These are phyloP conservation scores for Graphium colonna DNA, from an alignment of 2,888 invertebrate genomes.

Conservation along the genomic window DNA sequence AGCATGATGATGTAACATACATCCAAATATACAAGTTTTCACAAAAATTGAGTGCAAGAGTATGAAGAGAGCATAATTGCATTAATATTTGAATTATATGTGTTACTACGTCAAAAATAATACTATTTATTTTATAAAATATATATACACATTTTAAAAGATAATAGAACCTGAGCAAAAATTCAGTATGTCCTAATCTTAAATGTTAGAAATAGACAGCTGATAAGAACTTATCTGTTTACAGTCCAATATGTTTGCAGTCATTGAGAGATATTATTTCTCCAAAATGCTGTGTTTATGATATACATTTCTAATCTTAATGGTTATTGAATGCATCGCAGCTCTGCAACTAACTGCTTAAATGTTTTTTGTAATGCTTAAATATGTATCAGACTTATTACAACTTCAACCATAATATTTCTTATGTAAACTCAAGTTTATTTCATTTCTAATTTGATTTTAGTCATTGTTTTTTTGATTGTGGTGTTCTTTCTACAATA, in stretches of 20 bases:
- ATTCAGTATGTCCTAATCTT: conserved; percentile 21
- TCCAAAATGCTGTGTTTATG: conserved; percentile 19
- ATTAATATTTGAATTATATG: too few relatives aligned
- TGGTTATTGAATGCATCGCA: neutral
- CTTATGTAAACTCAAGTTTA: too few relatives aligned
- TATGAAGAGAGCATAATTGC: too few relatives aligned
- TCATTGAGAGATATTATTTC: conserved; percentile 22
- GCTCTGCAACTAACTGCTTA: neutral
- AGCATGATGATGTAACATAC: too few relatives aligned
- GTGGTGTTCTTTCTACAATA: neutral
- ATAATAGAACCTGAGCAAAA: neutral
- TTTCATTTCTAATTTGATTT: too few relatives aligned
- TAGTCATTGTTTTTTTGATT: neutral
- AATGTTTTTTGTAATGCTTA: neutral
- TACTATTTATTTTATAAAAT: too few relatives aligned
- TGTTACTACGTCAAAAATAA: too few relatives aligned
- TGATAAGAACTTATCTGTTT: conserved; percentile 28
- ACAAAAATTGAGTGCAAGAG: too few relatives aligned
- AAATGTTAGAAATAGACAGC: conserved; percentile 14
- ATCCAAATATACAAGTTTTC: too few relatives aligned
- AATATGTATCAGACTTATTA: neutral
- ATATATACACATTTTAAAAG: too few relatives aligned
- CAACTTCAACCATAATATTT: neutral
- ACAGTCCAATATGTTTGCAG: conserved; percentile 10
- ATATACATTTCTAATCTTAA: conserved; percentile 11